A percentile compares a stretch with the other conserved stretches of the same genome.
Evolutionary conservation across 2,888 invertebrate genomes (phyloP).

Genomic region (Cosmopolites sordidus): DNA sequence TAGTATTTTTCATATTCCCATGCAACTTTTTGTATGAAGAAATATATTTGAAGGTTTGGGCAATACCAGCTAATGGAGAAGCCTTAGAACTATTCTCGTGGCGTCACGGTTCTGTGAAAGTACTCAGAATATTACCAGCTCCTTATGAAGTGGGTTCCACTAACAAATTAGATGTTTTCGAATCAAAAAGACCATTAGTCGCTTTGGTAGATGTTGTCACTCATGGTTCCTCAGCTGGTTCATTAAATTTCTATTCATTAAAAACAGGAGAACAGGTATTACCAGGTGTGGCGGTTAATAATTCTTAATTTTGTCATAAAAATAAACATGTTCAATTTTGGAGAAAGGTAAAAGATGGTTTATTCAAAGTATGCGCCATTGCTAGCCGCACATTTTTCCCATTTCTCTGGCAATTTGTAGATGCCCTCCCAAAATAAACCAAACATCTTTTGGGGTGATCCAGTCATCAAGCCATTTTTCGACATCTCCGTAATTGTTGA

Average conservation of each 20-base stretch:
- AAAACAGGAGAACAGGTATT: conserved; percentile 73
- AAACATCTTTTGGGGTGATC: no score
- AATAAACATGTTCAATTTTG: no score
- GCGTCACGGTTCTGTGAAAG: conserved; percentile 83
- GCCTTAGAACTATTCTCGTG: conserved; percentile 93
- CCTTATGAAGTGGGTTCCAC: conserved; percentile 52
- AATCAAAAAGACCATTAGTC: conserved; percentile 79
- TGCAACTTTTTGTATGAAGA: background rate
- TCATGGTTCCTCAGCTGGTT: conserved; percentile 72
- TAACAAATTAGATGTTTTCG: conserved; percentile 65
- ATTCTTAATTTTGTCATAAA: no score
- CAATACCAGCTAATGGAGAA: conserved; percentile 83
- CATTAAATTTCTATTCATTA: conserved; percentile 80
- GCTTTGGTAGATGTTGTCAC: conserved; percentile 85
- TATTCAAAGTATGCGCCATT: no score
- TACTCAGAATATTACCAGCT: conserved; percentile 78
- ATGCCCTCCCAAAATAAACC: no score
- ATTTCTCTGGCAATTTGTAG: no score
- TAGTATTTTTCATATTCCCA: conserved; percentile 6
- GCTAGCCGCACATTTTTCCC: no score
- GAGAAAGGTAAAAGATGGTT: no score
- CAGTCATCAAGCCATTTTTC: no score
- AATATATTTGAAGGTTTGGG: conserved; percentile 65
- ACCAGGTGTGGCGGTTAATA: no score
- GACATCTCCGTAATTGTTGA: no score